Base-by-base conservation (phyloP, 2,797 vertebrate species). In the Epinephelus coioides region DNA sequence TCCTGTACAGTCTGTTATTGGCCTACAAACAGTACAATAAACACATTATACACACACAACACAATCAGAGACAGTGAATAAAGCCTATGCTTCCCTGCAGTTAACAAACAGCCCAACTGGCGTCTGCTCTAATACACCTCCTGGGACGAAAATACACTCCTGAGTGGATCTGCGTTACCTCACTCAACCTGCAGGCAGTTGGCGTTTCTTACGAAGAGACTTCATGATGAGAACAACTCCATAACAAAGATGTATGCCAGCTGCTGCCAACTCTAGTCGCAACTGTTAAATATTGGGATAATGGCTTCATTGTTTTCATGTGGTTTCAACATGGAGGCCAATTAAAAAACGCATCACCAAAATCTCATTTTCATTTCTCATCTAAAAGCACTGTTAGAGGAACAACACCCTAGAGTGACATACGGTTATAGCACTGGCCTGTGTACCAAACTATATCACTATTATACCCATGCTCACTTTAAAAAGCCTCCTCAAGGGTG, bases 141-240 rank as follows among this genome's bases (percentile, higher is more conserved):
- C 51, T 30, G 83, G 83, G 88, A 85, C 60, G 61, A 61, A 76
- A 86, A 86, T 70, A 47, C 51, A 60, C 80, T 82, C 81, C 87
- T 19, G 74, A 81, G 77, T 82, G 82, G 69, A 83, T 88, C 72
- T 38, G 64, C 38, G 73, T 84, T 68, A 78, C 81, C 81, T 83
- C 82, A 65, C 65, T 69, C 62, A 70, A 85, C 82, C 83, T 78
- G 74, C 53, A 55, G 69, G 54, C 71, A 7, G 25, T 60, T 73
- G 71, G 71, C 74, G 8, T 71, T 25, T 25, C 60, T 69, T 55
- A 51, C 69, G 71, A 57, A 55, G 55, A 64, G 27, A 64, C 70
- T 61, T 30, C 19, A 8, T 1, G 40, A 27, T 30, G 19, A 50
- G 70, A 62, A 55, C 0, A 15, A 62, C 79, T 75, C 51, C 21